Base-by-base conservation (phyloP, 92 coral and sea anemone species). In the Isaurus tuberculatus region DNA sequence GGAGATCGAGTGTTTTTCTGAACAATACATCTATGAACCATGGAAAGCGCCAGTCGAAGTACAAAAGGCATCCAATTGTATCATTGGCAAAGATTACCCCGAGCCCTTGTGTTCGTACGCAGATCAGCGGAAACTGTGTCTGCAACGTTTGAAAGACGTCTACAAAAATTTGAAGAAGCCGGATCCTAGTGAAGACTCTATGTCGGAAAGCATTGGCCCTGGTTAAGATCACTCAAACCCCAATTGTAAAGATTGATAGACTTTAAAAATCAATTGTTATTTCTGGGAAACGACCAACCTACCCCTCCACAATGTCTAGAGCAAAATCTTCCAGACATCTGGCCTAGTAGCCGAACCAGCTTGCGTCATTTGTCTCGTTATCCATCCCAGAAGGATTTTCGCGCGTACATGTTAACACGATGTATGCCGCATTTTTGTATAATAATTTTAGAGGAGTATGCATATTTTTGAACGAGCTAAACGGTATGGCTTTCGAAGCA, bases 21-120 rank as follows among this genome's bases (percentile, higher is more conserved):
- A 84, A 7, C 88, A 88, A 80, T 95, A 93, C 91, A 89, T 95
- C 37, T 92, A 84, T 66, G 94, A 95, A 58, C 98, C 98, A 0
- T 95, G 98, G 98, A 84, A 83, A 25, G 91, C 98, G 11, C 97
- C 98, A 4, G 32, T 68, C 0, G 89, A 86, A 34, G 83, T 87
- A 11, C 98, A 95, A 80, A 81, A 86, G 48, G 93, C 89, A 15
- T 85, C 95, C 27, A 93, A 85, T 73, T 95, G 98, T 65, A 72
- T 93, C 20, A 80, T 95, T 36, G 98, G 98, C 32, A 65, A 88
- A 73, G 94, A 95, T 58, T 93, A 95, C 79, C 98, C 98, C 2
- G 72, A 83, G 19, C 93, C 92, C 36, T 79, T 95, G 60, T 85
- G 87, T 28, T 91, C 84, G 64, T 92, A 88, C 72, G 22, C 90